Conservation (phyloP, 2,113 vertebrate genomes). For the Pristiophorus japonicus region DNA sequence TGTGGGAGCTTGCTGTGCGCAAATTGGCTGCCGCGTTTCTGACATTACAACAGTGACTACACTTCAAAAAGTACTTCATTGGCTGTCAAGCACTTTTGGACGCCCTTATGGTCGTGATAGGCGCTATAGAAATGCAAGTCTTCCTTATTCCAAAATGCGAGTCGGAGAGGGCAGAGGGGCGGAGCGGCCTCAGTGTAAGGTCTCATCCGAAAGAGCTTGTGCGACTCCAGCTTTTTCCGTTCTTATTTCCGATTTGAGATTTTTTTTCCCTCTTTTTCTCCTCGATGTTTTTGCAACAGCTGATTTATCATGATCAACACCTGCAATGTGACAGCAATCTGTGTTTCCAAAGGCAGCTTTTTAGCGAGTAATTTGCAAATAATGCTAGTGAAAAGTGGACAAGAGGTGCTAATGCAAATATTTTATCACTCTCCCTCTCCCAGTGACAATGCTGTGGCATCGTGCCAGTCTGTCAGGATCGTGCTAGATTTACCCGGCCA, state of each 20-base stretch:
- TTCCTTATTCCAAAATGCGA: neutral
- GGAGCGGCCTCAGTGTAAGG: too few species aligned
- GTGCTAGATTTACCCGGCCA: neutral
- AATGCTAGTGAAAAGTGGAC: constrained; percentile 1
- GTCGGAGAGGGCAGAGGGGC: neutral
- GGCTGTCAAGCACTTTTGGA: too few species aligned
- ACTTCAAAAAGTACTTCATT: too few species aligned
- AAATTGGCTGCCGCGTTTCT: too few species aligned
- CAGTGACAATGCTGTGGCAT: neutral
- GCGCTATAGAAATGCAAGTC: too few species aligned
- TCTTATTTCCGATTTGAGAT: neutral
- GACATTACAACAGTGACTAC: too few species aligned
- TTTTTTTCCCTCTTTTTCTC: neutral
- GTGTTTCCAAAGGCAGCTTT: constrained; percentile 1
- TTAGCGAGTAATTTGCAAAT: neutral
- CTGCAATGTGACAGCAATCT: neutral
- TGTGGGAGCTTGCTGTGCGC: too few species aligned
- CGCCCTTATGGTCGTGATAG: too few species aligned
- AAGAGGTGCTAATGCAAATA: constrained; percentile 27
- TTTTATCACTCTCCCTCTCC: constrained; percentile 3
- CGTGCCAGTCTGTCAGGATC: neutral
- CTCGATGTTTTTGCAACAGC: neutral
- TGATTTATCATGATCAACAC: neutral
- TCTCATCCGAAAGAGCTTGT: neutral
- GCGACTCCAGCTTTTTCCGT: neutral